A percentile compares a stretch with the other conserved stretches of the same genome.
Conservation (phyloP, 2,797 vertebrate species). For the Myotis vivesi region DNA sequence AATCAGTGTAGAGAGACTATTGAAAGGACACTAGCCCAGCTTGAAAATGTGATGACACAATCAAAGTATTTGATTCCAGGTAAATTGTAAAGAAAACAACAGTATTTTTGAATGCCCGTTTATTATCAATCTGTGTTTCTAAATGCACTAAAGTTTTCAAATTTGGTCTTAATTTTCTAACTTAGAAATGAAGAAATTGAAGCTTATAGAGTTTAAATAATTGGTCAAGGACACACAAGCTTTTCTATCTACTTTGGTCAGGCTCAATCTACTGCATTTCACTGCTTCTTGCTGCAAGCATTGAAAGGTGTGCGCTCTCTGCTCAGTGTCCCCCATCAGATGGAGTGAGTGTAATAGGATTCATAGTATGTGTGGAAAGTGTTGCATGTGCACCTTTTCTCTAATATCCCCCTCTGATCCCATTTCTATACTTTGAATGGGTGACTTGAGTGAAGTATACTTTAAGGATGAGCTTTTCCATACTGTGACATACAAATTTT, state of each 20-base stretch:
- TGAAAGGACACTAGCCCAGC: not conserved
- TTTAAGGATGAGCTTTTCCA: not conserved
- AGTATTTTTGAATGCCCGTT: not conserved
- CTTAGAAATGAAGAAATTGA: not conserved
- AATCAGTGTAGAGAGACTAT: not conserved
- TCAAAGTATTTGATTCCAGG: not conserved
- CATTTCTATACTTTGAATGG: not conserved
- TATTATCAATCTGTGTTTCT: not conserved
- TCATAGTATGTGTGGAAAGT: not conserved
- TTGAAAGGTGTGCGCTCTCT: not conserved
- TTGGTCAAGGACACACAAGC: not conserved
- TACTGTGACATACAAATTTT: not conserved
- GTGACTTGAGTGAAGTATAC: not conserved
- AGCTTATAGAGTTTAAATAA: not conserved
- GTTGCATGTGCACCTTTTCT: not conserved
- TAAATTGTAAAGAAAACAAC: not conserved
- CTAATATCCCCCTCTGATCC: not conserved
- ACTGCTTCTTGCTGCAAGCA: too few species aligned
- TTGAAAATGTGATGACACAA: not conserved
- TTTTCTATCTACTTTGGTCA: not conserved
- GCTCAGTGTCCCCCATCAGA: not conserved
- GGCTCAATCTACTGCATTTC: not conserved
- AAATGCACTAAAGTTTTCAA: not conserved
- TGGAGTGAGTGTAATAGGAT: not conserved
- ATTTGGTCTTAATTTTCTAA: not conserved